Base-by-base conservation (phyloP, 2,113 vertebrate genomes). In the Caranx melampygus region DNA sequence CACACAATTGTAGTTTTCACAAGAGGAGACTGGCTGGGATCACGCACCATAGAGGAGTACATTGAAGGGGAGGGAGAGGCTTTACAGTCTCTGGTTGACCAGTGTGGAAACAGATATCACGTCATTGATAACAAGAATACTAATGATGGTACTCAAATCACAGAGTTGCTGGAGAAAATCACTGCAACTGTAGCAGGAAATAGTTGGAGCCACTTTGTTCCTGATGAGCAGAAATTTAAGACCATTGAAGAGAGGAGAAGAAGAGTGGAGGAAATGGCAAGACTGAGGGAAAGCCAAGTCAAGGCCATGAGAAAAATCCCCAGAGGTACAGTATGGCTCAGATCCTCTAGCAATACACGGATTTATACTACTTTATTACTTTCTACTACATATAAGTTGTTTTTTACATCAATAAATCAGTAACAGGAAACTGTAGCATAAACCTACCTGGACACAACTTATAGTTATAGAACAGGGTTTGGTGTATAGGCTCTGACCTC, bases 71-170 rank as follows among this genome's bases (percentile, higher is more conserved):
- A 89, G 20, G 90, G 86, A 16, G 62, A 75, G 58, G 82, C 83
- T 58, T 26, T 92, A 42, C 61, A 63, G 59, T 65, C 37, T 4
- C 42, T 91, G 0, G 66, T 87, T 9, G 83, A 91, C 9, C 63
- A 18, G 33, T 91, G 84, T 62, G 84, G 67, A 7, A 87, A 91
- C 83, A 89, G 86, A 65, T 92, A 88, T 60, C 86, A 92, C 1
- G 85, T 90, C 63, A 6, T 89, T 7, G 75, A 87, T 21, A 89
- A 90, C 81, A 88, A 60, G 61, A 82, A 86, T 44, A 16, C 12
- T 70, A 65, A 69, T 2, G 82, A 83, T 35, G 44, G 70, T 3
- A 35, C 57, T 66, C 88, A 92, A 54, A 47, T 85, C 44, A 64
- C 37, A 3, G 75, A 91, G 59, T 62, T 92, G 49, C 40, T 92